Evolutionary conservation across 2,797 vertebrate species (phyloP), one percentile per base, ranked within the genome.

Genomic region (Potorous gilbertii): DNA sequence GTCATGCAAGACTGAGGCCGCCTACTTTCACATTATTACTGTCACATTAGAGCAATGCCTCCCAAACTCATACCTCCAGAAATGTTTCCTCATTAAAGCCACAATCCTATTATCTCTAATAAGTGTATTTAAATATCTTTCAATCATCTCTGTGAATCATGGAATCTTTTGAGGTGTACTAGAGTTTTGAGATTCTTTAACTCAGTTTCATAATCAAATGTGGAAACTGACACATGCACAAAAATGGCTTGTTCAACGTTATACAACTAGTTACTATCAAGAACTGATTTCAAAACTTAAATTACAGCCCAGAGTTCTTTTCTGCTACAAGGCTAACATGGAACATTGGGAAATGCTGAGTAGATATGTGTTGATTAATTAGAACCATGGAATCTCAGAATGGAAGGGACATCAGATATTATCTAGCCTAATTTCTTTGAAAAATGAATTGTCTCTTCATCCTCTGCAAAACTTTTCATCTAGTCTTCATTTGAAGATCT

Each of bases 51-150:
- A 96, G 59, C 50, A 93, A 93, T 95, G 91, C 74, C 14, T 91
- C 54, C 40, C 95, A 81, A 91, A 40, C 92, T 92, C 59, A 94
- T 94, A 90, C 92, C 40, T 93, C 90, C 95, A 55, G 59, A 94
- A 97, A 56, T 90, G 52, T 89, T 93, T 46, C 55, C 50, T 96
- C 52, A 52, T 16, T 40, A 55, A 92, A 6, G 27, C 95, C 94
- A 54, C 96, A 94, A 96, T 93, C 55, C 40, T 40, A 92, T 40
- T 96, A 96, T 93, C 50, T 97, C 9, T 13, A 97, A 81, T 31
- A 74, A 62, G 10, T 54, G 93, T 31, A 56, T 27, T 95, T 96
- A 40, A 10, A 91, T 89, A 4, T 93, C n/a, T 94, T 46, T 9
- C 81, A 93, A 50, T 95, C 95, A 95, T 90, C 27, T 91, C 91